Conservation (phyloP, 2,888 invertebrate genomes). For the Andrena chrysosceles region DNA sequence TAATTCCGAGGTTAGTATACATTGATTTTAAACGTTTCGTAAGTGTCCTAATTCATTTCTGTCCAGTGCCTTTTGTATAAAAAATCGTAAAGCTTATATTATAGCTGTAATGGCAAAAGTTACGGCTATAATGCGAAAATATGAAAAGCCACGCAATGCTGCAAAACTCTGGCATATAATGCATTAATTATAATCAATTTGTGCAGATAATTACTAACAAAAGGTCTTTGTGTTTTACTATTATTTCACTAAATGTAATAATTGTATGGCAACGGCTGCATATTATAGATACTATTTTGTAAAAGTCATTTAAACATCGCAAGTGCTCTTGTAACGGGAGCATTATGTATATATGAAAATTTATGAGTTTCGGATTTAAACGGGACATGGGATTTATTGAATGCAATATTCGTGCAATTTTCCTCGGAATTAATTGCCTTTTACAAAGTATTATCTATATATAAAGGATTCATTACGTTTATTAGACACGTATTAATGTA, state of each 20-base stretch:
- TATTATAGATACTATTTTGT: slow-evolving; percentile 48
- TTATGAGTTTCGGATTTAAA: slow-evolving; percentile 2
- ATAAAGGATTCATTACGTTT: slow-evolving; percentile 28
- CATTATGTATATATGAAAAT: slow-evolving; percentile 11
- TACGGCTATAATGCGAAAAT: slow-evolving; percentile 43
- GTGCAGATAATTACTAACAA: slow-evolving; percentile 57
- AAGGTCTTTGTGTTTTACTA: slow-evolving; percentile 40
- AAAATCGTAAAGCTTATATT: slow-evolving; percentile 57
- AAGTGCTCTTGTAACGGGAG: background rate
- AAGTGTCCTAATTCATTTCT: slow-evolving; percentile 46
- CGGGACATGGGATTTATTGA: background rate
- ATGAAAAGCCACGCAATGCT: slow-evolving; percentile 45
- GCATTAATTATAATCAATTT: slow-evolving; percentile 47
- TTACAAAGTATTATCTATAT: slow-evolving; percentile 52
- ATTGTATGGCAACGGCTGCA: slow-evolving; percentile 38
- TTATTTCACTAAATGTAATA: slow-evolving; percentile 44
- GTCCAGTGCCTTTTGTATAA: slow-evolving; percentile 64
- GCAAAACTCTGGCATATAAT: slow-evolving; percentile 51
- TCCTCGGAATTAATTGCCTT: slow-evolving; percentile 25
- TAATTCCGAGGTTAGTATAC: slow-evolving; percentile 82
- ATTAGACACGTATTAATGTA: slow-evolving; percentile 29
- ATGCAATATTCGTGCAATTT: slow-evolving; percentile 1
- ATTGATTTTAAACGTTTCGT: slow-evolving; percentile 38
- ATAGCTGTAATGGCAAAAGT: slow-evolving; percentile 50
- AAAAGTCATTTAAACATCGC: slow-evolving; percentile 32